phyloP scores from a whole-genome alignment of 1,140 invertebrate genomes.

The Fragariocoptes setiger region DNA sequence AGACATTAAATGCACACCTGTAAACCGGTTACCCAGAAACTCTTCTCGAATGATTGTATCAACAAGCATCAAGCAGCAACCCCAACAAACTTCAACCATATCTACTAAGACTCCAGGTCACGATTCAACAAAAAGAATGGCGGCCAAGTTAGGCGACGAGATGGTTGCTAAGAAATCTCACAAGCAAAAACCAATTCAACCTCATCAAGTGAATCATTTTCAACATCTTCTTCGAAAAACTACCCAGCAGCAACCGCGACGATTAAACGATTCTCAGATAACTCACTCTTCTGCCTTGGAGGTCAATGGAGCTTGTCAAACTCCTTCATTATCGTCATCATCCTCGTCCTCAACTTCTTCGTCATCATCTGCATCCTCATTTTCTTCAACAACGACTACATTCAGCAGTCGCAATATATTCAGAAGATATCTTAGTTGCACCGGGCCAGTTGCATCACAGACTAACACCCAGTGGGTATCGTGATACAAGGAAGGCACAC shows the following conservation, averaged over 20 bases:
- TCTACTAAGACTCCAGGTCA: no score
- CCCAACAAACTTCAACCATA: neutral
- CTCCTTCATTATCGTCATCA: neutral
- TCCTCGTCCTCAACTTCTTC: neutral
- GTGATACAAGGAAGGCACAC: no score
- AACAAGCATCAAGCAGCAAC: neutral
- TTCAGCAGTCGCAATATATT: no score
- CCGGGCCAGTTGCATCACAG: no score
- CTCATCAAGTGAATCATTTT: neutral
- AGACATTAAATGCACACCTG: neutral
- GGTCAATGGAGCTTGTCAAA: neutral
- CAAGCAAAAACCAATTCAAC: neutral
- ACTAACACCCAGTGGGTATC: no score
- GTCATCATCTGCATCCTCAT: neutral
- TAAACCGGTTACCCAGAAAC: neutral
- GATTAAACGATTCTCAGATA: neutral
- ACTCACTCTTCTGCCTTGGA: neutral
- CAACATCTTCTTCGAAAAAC: neutral
- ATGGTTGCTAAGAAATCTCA: neutral
- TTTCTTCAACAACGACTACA: no score
- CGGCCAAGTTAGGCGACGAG: neutral
- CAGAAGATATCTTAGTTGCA: no score
- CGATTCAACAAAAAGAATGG: neutral
- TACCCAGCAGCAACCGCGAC: no score
- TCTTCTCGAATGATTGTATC: neutral